Evolutionary conservation across 2,888 invertebrate species (phyloP), one percentile per base, ranked within the genome.

Genomic region (Cartodere bifasciata): DNA sequence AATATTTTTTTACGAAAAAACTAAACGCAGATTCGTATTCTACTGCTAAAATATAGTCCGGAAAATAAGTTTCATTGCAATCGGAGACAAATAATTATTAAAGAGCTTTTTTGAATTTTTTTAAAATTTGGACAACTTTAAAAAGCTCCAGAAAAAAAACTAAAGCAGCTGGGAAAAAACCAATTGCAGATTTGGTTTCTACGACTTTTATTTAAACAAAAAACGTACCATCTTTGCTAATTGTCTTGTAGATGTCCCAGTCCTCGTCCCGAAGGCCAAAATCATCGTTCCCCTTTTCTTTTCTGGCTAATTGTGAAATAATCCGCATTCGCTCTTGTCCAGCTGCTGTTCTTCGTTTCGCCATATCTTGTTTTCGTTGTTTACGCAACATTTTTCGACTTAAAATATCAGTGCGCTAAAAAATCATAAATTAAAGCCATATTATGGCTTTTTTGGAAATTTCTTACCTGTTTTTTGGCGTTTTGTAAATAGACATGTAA

Each of bases 221-320:
- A 13, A 26, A 36, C 36, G 41, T 43, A 56, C 58, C 60, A 51
- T 75, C 74, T 48, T 68, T 64, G 47, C 74, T 80, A 31, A 92
- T 86, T 13, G 76, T 84, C 63, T 92, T 92, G 52, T 94, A 94
- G 2, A 92, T 90, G 60, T 92, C 90, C 92, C 92, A 94, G 56
- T 94, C 92, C 50, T 88, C 87, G 57, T 92, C 92, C 45, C 87
- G 72, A 63, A 83, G 76, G 16, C 92, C 92, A 63, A 94, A 94
- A 55, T 92, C 91, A 50, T 91, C 90, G 38, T 79, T 75, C 44
- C 80, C 72, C 47, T 75, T 78, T 47, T 79, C 79, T 48, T 78
- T 78, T 14, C 72, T 64, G 2, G 92, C 91, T 35, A 94, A 67
- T 47, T 85, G 83, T 27, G 88, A 90, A 41, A 94, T 90, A 44